phyloP scores from a whole-genome alignment of 2,888 invertebrate species.

The Lepidochitona cinerea region DNA sequence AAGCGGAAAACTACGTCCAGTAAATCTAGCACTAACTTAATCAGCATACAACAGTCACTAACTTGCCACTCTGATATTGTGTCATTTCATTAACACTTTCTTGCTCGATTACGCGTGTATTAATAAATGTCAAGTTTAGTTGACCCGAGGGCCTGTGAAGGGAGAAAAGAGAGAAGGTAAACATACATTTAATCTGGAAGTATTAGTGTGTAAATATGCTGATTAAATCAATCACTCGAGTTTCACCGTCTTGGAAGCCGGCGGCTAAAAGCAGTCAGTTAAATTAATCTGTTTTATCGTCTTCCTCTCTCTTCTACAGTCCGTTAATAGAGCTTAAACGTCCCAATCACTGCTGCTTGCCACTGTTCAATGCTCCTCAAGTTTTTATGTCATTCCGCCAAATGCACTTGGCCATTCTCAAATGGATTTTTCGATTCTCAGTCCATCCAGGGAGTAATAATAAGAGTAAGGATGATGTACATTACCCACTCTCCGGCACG shows the following conservation, averaged over 20 bases:
- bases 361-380: background rate
- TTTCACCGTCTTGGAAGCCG: background rate
- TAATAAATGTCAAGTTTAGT: conserved; percentile 5
- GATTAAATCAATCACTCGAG: conserved; percentile 8
- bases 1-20: too few species aligned
- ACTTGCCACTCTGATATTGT: conserved; percentile 4
- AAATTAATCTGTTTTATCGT: conserved; percentile 6
- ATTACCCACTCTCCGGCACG: too few species aligned
- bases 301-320: background rate
- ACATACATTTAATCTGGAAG: conserved; percentile 5
- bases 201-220: conserved; percentile 5
- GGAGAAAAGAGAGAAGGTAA: background rate
- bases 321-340: conserved; percentile 5
- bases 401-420: background rate
- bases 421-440: background rate
- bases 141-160: background rate
- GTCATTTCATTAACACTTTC: conserved; percentile 8
- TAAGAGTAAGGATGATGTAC: too few species aligned
- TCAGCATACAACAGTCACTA: too few species aligned
- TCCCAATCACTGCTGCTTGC: background rate
- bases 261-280: background rate
- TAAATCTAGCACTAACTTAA: too few species aligned
- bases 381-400: background rate
- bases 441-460: background rate
- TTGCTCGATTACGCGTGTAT: conserved; percentile 7